phyloP scores from a whole-genome alignment of 1,140 invertebrate species.

The Cephus cinctus region DNA sequence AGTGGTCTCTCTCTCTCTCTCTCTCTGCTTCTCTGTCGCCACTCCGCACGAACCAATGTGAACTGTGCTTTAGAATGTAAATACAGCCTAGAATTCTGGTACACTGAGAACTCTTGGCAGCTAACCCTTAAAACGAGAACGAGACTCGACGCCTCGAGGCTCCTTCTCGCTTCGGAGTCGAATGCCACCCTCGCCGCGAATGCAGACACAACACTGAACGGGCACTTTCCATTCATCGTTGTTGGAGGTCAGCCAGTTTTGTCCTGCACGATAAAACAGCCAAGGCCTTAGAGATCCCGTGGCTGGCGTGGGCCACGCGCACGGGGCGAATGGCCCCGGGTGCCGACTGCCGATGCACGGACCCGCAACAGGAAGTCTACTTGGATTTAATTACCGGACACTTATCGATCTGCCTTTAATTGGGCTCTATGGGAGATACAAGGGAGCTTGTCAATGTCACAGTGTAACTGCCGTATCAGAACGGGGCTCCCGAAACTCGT shows the following conservation, averaged over 20 bases:
- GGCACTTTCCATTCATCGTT: constrained; percentile 43
- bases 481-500: no score
- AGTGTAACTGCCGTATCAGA: no score
- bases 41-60: no score
- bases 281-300: background rate
- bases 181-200: constrained; percentile 14
- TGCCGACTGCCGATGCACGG: no score
- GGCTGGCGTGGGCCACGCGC: background rate
- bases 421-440: background rate
- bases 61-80: no score
- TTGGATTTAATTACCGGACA: constrained; percentile 6
- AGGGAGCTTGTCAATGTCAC: no score
- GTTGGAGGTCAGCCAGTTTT: constrained; percentile 48
- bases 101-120: no score
- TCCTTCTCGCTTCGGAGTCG: no score
- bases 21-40: constrained; percentile 14
- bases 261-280: constrained; percentile 15
- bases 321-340: background rate
- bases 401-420: constrained; percentile 16
- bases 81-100: no score
- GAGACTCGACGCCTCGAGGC: no score
- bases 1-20: constrained; percentile 8
- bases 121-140: no score
- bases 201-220: constrained; percentile 33
- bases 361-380: no score